phyloP scores from a whole-genome alignment of 2,888 invertebrate species.

The Ophonus ardosiacus region DNA sequence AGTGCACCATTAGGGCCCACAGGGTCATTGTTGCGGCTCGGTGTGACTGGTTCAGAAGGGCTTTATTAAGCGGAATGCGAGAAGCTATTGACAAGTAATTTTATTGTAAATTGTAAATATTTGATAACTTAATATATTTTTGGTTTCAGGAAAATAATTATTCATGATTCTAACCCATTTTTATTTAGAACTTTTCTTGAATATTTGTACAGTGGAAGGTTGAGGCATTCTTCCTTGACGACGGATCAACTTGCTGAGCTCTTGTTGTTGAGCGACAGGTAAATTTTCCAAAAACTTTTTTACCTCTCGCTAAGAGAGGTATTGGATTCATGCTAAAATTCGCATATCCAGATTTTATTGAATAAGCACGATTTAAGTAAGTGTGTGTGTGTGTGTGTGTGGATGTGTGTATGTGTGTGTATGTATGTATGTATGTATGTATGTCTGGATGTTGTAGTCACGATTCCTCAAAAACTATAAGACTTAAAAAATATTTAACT shows the following conservation, averaged over 20 bases:
- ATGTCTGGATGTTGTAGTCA: too few species aligned
- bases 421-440: too few species aligned
- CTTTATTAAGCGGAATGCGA: constrained; percentile 83
- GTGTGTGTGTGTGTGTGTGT: too few species aligned
- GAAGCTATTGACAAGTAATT: constrained; percentile 83
- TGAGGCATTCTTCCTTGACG: constrained; percentile 75
- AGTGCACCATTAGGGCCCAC: constrained; percentile 78
- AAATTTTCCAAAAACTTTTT: neutral
- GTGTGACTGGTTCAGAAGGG: constrained; percentile 84
- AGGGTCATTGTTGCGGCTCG: constrained; percentile 82
- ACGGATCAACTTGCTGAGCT: constrained; percentile 81
- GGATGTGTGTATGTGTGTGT: too few species aligned
- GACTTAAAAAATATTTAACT: too few species aligned
- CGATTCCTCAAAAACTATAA: too few species aligned
- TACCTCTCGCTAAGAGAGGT: too few species aligned
- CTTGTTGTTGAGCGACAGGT: constrained; percentile 80
- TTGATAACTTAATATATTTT: neutral
- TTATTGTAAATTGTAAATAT: neutral
- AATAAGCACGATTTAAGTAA: too few species aligned
- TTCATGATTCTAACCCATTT: constrained; percentile 82
- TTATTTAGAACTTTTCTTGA: constrained; percentile 81
- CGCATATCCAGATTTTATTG: too few species aligned
- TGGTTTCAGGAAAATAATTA: constrained; percentile 80
- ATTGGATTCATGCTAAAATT: too few species aligned
- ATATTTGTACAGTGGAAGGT: constrained; percentile 81